Conservation (phyloP, 2,888 invertebrate genomes). For the Aplocera efformata region DNA sequence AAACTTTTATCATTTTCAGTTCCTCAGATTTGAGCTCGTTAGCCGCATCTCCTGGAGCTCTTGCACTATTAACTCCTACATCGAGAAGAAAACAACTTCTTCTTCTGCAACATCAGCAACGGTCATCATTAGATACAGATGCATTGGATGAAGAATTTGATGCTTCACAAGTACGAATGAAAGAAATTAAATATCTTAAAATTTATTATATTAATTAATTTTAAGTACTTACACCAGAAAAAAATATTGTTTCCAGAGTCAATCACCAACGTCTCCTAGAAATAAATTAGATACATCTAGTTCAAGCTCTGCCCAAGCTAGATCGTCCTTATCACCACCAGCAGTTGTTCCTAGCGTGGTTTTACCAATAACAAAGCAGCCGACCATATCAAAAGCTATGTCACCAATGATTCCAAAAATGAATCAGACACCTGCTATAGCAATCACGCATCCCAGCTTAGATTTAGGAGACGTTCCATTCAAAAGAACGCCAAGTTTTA, state of each 20-base stretch:
- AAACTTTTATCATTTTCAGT: constrained; percentile 40
- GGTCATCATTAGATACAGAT: constrained; percentile 92
- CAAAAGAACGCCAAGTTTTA: constrained; percentile 72
- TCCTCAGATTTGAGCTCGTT: constrained; percentile 75
- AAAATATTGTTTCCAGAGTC: constrained; percentile 57
- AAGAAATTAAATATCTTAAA: neutral
- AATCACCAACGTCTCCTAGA: constrained; percentile 76
- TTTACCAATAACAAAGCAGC: constrained; percentile 73
- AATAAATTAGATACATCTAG: constrained; percentile 71
- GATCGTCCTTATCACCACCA: constrained; percentile 69
- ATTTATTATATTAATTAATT: too few species aligned
- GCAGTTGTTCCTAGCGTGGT: constrained; percentile 68
- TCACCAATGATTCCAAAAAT: constrained; percentile 55
- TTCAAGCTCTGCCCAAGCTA: constrained; percentile 55
- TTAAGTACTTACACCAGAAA: too few species aligned
- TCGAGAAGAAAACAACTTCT: constrained; percentile 88
- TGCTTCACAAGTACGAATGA: constrained; percentile 73
- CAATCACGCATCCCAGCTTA: constrained; percentile 79
- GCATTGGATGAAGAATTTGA: constrained; percentile 87
- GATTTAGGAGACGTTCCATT: constrained; percentile 72
- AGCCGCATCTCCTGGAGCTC: constrained; percentile 77
- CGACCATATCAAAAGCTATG: constrained; percentile 58
- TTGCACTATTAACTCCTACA: constrained; percentile 87
- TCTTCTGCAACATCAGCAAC: constrained; percentile 90
- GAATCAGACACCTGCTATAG: constrained; percentile 77